Percentiles rank a stretch among this genome's conserved stretches.
phyloP scores from a whole-genome alignment of 2,797 vertebrate species.

The Parotocinclus haroldoi region DNA sequence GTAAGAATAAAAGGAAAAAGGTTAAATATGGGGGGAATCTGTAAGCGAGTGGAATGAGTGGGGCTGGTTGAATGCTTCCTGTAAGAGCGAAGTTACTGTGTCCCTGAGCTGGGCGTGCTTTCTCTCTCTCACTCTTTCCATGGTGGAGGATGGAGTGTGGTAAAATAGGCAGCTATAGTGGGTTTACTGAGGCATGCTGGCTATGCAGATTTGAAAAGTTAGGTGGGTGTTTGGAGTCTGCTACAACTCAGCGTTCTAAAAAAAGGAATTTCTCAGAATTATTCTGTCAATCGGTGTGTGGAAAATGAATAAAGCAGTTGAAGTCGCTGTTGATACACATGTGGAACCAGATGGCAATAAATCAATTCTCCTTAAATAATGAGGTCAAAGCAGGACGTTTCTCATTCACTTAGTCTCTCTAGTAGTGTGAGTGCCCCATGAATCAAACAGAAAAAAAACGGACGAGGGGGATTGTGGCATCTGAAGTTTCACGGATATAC shows the following conservation, averaged over 20 bases:
- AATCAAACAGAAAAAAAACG: constrained; percentile 12
- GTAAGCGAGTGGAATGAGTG: constrained; percentile 56
- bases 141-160: constrained; percentile 31
- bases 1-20: constrained; percentile 31
- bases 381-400: too few relatives aligned
- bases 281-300: too few relatives aligned
- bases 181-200: neutral
- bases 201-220: constrained; percentile 9
- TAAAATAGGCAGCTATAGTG: constrained; percentile 7
- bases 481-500: neutral
- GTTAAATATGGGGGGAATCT: neutral
- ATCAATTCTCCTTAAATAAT: too few relatives aligned
- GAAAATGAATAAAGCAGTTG: too few relatives aligned
- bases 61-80: constrained; percentile 64
- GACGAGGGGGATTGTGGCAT: constrained; percentile 2
- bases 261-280: too few relatives aligned
- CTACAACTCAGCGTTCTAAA: neutral
- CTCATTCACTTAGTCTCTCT: too few relatives aligned
- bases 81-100: constrained; percentile 51
- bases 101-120: constrained; percentile 24
- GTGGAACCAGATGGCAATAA: too few relatives aligned
- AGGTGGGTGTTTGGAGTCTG: constrained; percentile 13
- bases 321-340: too few relatives aligned
- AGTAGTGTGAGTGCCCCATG: neutral
- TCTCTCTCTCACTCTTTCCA: constrained; percentile 67